phyloP scores from a whole-genome alignment of 2,797 vertebrate genomes.

The Valencia hispanica region DNA sequence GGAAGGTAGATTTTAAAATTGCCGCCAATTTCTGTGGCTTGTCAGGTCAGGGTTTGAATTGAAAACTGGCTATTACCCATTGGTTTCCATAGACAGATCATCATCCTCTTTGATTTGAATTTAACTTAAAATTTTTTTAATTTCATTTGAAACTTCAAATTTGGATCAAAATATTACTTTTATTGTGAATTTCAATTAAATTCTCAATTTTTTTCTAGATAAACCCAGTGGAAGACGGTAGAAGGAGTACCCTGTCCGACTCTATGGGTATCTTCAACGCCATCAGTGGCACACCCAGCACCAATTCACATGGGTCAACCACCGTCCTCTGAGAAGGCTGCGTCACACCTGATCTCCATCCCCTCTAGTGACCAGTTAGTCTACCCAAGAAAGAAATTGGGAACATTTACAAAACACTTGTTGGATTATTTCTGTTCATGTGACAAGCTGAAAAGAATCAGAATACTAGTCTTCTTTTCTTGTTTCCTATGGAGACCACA shows the following conservation, averaged over 20 bases:
- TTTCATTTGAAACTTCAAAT: background rate
- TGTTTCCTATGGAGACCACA: slow-evolving; percentile 78
- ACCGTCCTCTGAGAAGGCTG: slow-evolving; percentile 72
- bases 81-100: background rate
- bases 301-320: slow-evolving; percentile 87
- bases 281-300: slow-evolving; percentile 93
- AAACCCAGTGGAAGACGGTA: slow-evolving; percentile 83
- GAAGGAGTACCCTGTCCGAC: slow-evolving; percentile 87
- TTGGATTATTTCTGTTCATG: too few relatives aligned
- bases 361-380: background rate
- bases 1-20: too few relatives aligned
- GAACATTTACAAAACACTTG: too few relatives aligned
- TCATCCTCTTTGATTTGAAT: background rate
- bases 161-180: background rate
- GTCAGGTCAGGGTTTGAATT: background rate
- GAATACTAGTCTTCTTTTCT: slow-evolving; percentile 14
- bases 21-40: background rate
- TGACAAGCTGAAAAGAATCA: too few relatives aligned
- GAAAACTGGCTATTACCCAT: background rate
- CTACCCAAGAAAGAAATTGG: slow-evolving; percentile 54
- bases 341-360: slow-evolving; percentile 6
- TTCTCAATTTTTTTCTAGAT: slow-evolving; percentile 79
- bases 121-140: background rate
- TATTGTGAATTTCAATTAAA: background rate
- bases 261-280: slow-evolving; percentile 95